These are phyloP conservation scores for Plumapathes pennacea DNA, from an alignment of 92 coral and sea anemone species.

Conservation along the genomic window DNA sequence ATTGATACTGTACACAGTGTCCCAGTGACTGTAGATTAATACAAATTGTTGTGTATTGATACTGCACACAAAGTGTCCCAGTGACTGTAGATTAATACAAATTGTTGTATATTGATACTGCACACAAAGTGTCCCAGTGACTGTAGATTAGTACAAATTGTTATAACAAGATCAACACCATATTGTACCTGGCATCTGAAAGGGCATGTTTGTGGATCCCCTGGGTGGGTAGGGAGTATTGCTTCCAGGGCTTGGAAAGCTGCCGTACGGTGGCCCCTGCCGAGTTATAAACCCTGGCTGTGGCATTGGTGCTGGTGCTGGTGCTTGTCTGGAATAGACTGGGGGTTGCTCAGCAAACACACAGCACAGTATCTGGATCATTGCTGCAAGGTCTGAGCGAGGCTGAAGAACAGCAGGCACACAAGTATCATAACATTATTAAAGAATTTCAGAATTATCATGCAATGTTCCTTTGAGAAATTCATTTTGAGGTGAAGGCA, in stretches of 20 bases:
- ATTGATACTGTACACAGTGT: too few species aligned
- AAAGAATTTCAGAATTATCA: background rate
- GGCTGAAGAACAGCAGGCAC: slow-evolving; percentile 57
- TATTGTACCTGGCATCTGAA: slow-evolving; percentile 79
- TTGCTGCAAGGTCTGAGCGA: slow-evolving; percentile 75
- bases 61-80: too few species aligned
- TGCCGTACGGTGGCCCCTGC: slow-evolving; percentile 51
- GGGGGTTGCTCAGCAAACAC: slow-evolving; percentile 91
- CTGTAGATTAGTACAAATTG: too few species aligned
- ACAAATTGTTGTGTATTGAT: too few species aligned
- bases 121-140: too few species aligned
- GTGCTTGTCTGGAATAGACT: slow-evolving; percentile 68
- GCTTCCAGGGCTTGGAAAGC: slow-evolving; percentile 46
- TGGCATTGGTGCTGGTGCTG: slow-evolving; percentile 27
- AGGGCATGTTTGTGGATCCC: slow-evolving; percentile 64
- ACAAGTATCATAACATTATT: background rate
- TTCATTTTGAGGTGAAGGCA: too few species aligned
- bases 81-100: too few species aligned
- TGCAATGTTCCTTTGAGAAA: too few species aligned
- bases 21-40: too few species aligned
- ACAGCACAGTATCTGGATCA: slow-evolving; percentile 78
- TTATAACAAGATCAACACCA: too few species aligned
- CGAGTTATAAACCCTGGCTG: slow-evolving; percentile 49
- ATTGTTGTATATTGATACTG: too few species aligned
- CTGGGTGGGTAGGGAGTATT: slow-evolving; percentile 65